Base-by-base conservation (phyloP, 2,888 invertebrate genomes). In the Eupithecia insigniata region DNA sequence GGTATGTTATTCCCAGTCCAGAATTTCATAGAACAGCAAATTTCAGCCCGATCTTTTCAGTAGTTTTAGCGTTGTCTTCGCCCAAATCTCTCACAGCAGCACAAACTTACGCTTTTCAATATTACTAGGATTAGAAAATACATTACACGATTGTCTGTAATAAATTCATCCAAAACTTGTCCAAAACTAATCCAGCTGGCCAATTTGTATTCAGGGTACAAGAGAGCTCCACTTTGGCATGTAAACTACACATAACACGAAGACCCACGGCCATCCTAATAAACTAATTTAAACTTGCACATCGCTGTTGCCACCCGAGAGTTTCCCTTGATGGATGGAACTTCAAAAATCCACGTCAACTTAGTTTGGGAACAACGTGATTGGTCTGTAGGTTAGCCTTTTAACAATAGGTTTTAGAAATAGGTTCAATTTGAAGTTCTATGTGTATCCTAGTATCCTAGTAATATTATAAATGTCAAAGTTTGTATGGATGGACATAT, bases 261-360 rank as follows among this genome's bases (percentile, higher is more conserved):
- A 79, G 74, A 80, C 83, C 82, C 80, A 79, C 84, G 77, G 81
- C 83, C 83, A 75, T 82, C 84, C 87, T 87, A 89, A 90, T 90
- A 89, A 91, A 90, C 89, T 90, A 92, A 91, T 91, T 91, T 90
- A 90, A 91, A 90, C 90, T 92, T 90, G 85, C 84, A 86, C 85
- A 55, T 39, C 34, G 67, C 62, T 22, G 36, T 67, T 32, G 14
- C 67, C 69, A 58, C 64, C 64, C 69, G 51, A 46, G 36, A 39
- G 65, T 72, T 67, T 16, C 22, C 1, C 61, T 28, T 70, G 70
- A 75, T 69, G 72, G 72, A 73, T 73, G 67, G 55, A 65, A 60
- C 51, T 62, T 66, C 66, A 43, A 61, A 69, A 66, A 69, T 61
- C 61, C 64, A 84, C 85, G 81, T 86, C 84, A 86, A 85, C 82